These are phyloP conservation scores for Clanis bilineata DNA, from an alignment of 2,888 invertebrate genomes.

Conservation along the genomic window DNA sequence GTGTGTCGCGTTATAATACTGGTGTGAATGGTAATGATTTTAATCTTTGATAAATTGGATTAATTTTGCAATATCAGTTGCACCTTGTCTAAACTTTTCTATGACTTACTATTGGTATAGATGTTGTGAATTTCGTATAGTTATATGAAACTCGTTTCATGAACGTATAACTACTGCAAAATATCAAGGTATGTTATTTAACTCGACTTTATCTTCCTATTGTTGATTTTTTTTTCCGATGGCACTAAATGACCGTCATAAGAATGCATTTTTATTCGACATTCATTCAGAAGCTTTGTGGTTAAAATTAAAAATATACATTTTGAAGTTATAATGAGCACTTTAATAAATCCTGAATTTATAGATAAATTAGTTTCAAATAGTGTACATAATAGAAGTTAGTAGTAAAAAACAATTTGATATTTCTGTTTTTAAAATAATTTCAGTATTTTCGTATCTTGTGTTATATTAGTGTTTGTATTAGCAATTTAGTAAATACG, in stretches of 20 bases:
- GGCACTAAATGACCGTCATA: slow-evolving; percentile 43
- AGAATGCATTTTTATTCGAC: slow-evolving; percentile 21
- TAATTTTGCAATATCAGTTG: slow-evolving; percentile 2
- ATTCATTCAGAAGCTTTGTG: slow-evolving; percentile 17
- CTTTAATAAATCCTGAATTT: slow-evolving; percentile 69
- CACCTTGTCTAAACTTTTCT: background rate
- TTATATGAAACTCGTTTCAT: background rate
- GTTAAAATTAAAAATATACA: slow-evolving; percentile 37
- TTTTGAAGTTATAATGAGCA: slow-evolving; percentile 72
- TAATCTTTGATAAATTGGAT: background rate
- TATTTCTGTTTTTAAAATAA: slow-evolving; percentile 64
- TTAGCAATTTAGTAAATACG: slow-evolving; percentile 60
- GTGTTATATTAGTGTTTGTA: slow-evolving; percentile 56
- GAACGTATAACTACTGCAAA: background rate
- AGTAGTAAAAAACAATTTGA: slow-evolving; percentile 65
- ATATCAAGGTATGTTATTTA: background rate
- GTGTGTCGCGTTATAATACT: slow-evolving; percentile 51
- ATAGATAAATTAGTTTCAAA: slow-evolving; percentile 45
- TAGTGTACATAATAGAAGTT: slow-evolving; percentile 72
- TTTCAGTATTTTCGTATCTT: slow-evolving; percentile 75
- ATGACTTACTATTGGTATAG: background rate
- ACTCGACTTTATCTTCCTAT: background rate
- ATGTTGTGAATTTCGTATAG: background rate
- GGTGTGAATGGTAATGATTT: slow-evolving; percentile 37
- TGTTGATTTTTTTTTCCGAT: slow-evolving; percentile 56